Percentiles rank a stretch among this genome's conserved stretches.
Conservation (phyloP, 2,113 vertebrate species). For the Haplochromis vanheusdeni region DNA sequence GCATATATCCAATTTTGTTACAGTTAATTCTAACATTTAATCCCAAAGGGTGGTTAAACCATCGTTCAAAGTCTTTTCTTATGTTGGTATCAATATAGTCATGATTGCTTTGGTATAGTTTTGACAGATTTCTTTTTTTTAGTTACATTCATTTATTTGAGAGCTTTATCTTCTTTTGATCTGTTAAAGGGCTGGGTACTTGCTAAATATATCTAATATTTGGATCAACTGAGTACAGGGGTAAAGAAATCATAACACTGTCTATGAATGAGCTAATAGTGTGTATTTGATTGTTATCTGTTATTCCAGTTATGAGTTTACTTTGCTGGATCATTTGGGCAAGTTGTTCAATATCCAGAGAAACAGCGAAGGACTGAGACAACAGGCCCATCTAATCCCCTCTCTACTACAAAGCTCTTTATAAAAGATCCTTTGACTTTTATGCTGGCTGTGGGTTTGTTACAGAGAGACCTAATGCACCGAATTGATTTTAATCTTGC, state of each 20-base stretch:
- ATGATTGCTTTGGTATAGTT: background rate
- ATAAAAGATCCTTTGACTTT: background rate
- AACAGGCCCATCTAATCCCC: background rate
- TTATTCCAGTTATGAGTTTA: background rate
- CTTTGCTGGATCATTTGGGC: background rate
- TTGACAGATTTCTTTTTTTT: background rate
- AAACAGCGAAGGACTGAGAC: background rate
- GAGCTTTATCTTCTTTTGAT: background rate
- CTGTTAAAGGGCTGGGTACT: background rate
- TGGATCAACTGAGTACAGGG: background rate
- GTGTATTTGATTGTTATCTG: background rate
- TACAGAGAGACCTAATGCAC: background rate
- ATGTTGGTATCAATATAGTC: background rate
- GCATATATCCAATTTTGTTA: background rate
- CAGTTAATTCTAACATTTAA: background rate
- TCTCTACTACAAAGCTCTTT: background rate
- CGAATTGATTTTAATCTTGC: background rate
- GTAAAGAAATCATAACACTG: background rate
- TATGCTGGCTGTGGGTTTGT: background rate
- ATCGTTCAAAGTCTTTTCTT: background rate
- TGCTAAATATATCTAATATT: background rate
- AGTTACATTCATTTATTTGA: background rate
- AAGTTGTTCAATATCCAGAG: background rate
- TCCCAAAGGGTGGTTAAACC: background rate
- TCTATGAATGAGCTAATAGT: background rate